phyloP scores from a whole-genome alignment of 2,888 invertebrate species.

The Hofmannophila pseudospretella region DNA sequence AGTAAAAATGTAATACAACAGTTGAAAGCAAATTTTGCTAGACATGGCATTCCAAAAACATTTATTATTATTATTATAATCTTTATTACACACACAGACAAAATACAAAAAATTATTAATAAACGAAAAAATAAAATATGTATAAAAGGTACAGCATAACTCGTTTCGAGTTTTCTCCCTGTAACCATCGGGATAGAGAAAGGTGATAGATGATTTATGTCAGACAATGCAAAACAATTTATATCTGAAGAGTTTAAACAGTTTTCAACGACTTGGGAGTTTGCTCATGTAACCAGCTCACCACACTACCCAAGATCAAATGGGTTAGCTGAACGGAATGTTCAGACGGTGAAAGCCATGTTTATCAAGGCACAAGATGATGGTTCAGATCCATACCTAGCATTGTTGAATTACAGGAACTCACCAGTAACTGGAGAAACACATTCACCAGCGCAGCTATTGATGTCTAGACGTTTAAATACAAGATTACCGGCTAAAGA shows the following conservation, averaged over 20 bases:
- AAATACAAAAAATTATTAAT: no score
- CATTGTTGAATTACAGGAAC: conserved; percentile 4
- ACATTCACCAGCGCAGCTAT: no score
- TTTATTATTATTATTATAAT: no score
- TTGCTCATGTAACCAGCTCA: conserved; percentile 7
- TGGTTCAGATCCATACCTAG: background rate
- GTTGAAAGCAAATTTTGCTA: conserved; percentile 7
- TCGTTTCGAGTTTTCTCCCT: no score
- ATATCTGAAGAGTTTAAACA: background rate
- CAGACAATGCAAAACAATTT: conserved; percentile 11
- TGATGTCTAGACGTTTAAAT: no score
- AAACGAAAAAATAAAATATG: no score
- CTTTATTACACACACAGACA: no score
- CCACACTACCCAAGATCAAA: conserved; percentile 10
- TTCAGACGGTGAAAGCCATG: conserved; percentile 6
- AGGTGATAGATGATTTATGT: no score
- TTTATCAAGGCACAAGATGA: conserved; percentile 1
- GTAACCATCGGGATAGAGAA: no score
- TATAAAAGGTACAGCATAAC: no score
- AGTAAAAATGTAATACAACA: conserved; percentile 4
- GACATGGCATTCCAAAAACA: conserved; percentile 14
- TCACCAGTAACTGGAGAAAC: no score
- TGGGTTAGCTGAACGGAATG: conserved; percentile 6
- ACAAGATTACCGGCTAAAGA: no score
- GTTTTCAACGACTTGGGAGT: conserved; percentile 2